Conservation (phyloP, 2,797 vertebrate genomes). For the Benthosema pterotum region DNA sequence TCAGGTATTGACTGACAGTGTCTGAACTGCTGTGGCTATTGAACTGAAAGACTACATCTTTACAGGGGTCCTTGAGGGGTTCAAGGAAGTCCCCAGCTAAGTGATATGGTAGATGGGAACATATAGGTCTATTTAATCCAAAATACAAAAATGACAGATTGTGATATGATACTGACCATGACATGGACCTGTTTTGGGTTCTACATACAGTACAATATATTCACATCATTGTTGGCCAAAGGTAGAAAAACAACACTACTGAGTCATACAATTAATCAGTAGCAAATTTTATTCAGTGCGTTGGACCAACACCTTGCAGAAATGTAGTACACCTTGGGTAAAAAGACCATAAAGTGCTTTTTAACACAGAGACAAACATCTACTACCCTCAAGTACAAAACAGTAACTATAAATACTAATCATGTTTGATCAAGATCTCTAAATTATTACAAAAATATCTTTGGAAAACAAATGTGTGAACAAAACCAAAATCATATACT, state of each 20-base stretch:
- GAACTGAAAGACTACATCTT: too few species aligned
- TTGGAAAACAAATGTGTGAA: not conserved
- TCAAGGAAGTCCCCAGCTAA: too few species aligned
- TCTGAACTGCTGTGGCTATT: constrained; percentile 23
- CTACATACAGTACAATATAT: constrained; percentile 4
- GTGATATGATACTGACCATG: too few species aligned
- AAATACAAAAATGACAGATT: too few species aligned
- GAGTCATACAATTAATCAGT: constrained; percentile 12
- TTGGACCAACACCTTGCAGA: constrained; percentile 23
- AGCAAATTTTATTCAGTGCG: constrained; percentile 45
- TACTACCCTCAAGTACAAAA: constrained; percentile 27
- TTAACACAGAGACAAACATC: constrained; percentile 28
- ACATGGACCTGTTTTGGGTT: constrained; percentile 4
- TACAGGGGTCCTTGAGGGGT: too few species aligned
- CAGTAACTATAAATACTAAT: constrained; percentile 10
- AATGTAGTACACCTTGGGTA: constrained; percentile 29
- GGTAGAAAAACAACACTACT: constrained; percentile 26
- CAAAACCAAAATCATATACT: not conserved
- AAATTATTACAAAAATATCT: constrained; percentile 31
- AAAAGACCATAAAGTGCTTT: constrained; percentile 61
- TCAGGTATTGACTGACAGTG: constrained; percentile 7
- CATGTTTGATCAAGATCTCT: constrained; percentile 16
- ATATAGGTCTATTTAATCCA: too few species aligned
- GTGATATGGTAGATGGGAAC: too few species aligned
- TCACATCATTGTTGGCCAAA: not conserved